Evolutionary conservation across 2,113 vertebrate species (phyloP).

Genomic region (Sapajus apella): DNA sequence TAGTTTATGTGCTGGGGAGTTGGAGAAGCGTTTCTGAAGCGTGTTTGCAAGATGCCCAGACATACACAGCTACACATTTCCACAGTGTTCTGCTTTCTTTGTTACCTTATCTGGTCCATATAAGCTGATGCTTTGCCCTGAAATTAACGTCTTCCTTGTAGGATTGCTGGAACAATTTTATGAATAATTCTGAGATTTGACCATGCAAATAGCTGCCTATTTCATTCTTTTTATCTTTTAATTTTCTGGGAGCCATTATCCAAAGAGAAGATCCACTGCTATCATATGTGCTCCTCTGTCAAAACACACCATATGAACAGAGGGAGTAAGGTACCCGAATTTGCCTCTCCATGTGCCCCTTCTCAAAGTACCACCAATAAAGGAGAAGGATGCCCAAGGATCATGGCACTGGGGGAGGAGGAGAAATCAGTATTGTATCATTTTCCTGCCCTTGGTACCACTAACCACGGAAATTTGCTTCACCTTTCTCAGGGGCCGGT

Average conservation of each 20-base stretch:
- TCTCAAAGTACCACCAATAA: not conserved
- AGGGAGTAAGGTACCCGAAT: not conserved
- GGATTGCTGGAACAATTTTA: not conserved
- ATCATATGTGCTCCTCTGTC: not conserved
- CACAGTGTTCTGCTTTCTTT: not conserved
- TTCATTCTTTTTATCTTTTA: not conserved
- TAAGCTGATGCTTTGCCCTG: not conserved
- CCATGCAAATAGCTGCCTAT: not conserved
- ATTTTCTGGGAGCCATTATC: not conserved
- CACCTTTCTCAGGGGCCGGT: not conserved
- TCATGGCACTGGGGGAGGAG: not conserved
- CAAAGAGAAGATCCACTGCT: not conserved
- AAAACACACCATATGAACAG: not conserved
- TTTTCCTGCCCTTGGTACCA: not conserved
- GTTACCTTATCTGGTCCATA: not conserved
- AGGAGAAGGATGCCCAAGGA: not conserved
- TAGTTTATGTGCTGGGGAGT: not conserved
- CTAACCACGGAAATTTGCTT: not conserved
- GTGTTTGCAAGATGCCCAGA: not conserved
- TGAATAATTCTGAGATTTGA: not conserved
- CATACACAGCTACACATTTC: not conserved
- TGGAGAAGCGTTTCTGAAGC: not conserved
- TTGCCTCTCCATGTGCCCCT: not conserved
- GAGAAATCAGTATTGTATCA: not conserved
- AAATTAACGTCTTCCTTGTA: not conserved